Evolutionary conservation across 2,888 invertebrate genomes (phyloP).

Genomic region (Nudaria mundana): DNA sequence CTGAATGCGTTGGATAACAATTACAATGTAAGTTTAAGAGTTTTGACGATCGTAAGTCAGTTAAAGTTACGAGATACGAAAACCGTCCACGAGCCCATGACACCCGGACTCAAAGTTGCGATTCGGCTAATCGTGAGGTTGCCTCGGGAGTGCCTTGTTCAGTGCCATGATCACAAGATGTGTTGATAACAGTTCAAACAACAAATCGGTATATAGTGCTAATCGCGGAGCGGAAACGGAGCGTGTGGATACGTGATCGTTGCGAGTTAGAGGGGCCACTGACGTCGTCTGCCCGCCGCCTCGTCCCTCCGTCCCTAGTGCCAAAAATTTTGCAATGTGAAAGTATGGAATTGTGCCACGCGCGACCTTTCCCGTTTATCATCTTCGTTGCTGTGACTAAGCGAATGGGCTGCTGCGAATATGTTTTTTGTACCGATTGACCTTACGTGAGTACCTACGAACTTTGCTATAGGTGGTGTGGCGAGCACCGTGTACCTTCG

Average conservation of each 20-base stretch:
- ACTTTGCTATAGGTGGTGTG: slow-evolving; percentile 44
- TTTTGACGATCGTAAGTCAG: slow-evolving; percentile 68
- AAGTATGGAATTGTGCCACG: slow-evolving; percentile 79
- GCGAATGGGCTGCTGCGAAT: slow-evolving; percentile 42
- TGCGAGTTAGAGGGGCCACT: slow-evolving; percentile 72
- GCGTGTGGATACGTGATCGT: slow-evolving; percentile 68
- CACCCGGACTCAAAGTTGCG: slow-evolving; percentile 73
- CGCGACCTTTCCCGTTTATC: slow-evolving; percentile 71
- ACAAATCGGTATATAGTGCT: slow-evolving; percentile 46
- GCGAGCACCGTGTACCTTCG: slow-evolving; percentile 48
- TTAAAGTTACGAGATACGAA: slow-evolving; percentile 67
- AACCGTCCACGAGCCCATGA: slow-evolving; percentile 78
- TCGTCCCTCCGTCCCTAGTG: slow-evolving; percentile 72
- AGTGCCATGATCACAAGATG: slow-evolving; percentile 41
- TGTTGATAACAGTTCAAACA: slow-evolving; percentile 40
- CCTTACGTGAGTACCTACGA: slow-evolving; percentile 60
- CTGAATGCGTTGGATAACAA: slow-evolving; percentile 97
- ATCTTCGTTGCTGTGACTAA: slow-evolving; percentile 45
- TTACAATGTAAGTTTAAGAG: slow-evolving; percentile 95
- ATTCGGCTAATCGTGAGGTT: slow-evolving; percentile 67
- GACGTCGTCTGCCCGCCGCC: slow-evolving; percentile 73
- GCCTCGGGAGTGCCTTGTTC: slow-evolving; percentile 48
- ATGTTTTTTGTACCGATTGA: slow-evolving; percentile 56
- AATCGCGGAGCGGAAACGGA: slow-evolving; percentile 52
- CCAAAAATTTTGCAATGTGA: slow-evolving; percentile 82